A percentile compares a stretch with the other conserved stretches of the same genome.
These are phyloP conservation scores for Eumaeus atala DNA, from an alignment of 1,140 invertebrate genomes.

Conservation along the genomic window DNA sequence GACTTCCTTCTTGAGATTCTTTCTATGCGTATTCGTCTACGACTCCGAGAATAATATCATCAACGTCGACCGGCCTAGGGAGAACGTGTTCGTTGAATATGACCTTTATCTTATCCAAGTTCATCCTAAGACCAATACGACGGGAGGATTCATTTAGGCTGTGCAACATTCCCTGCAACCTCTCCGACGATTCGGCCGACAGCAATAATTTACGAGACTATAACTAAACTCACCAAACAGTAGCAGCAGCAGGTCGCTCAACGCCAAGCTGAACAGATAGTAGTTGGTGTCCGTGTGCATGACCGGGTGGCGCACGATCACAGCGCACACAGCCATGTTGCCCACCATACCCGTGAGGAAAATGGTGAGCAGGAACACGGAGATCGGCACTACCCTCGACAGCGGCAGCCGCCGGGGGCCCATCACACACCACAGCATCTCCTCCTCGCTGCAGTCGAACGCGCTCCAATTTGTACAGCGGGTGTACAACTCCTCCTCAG, in stretches of 20 bases:
- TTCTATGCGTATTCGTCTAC: too few relatives aligned
- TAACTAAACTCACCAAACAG: constrained; percentile 78
- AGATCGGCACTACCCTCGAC: constrained; percentile 76
- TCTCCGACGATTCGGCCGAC: too few relatives aligned
- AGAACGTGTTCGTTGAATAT: too few relatives aligned
- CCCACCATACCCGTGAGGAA: constrained; percentile 91
- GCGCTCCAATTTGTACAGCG: constrained; percentile 52
- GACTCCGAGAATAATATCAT: too few relatives aligned
- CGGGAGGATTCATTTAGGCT: too few relatives aligned
- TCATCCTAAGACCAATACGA: too few relatives aligned
- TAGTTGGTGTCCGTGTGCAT: constrained; percentile 94
- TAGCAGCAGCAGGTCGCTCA: constrained; percentile 84
- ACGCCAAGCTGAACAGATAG: constrained; percentile 91
- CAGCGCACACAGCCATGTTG: constrained; percentile 91
- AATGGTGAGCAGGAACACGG: constrained; percentile 84
- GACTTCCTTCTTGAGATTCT: too few relatives aligned
- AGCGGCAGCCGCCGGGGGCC: constrained; percentile 71
- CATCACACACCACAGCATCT: constrained; percentile 67
- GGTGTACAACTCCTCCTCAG: constrained; percentile 34
- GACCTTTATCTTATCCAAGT: too few relatives aligned
- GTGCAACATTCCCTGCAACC: too few relatives aligned
- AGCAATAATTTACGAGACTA: too few relatives aligned
- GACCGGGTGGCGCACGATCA: constrained; percentile 87
- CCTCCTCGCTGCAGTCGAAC: constrained; percentile 73
- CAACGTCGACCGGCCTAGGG: too few relatives aligned